Evolutionary conservation across 2,888 invertebrate species (phyloP), one percentile per base, ranked within the genome.

Genomic region (Apoda limacodes): DNA sequence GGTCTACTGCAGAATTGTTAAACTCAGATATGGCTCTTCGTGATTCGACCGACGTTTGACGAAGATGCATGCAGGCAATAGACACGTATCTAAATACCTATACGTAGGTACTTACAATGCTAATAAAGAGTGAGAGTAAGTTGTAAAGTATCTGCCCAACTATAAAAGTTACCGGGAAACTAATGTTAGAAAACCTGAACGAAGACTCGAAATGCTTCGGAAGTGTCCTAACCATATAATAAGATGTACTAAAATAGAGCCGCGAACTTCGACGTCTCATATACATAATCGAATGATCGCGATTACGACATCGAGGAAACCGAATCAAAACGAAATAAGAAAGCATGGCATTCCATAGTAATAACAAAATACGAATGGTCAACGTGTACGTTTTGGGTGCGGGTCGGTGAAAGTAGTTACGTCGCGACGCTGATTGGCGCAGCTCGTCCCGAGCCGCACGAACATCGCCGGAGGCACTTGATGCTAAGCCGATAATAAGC

Each of bases 321-420:
- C 45, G 48, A 61, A 57, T 58, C 61, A 55, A 68, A 63, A 59
- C 61, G 50, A 61, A 69, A 67, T 69, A 70, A 65, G 70, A 75
- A 72, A 75, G 71, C 67, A 64, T 62, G 50, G 59, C 67, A 70
- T 71, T 65, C 67, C 65, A 55, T 60, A 66, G 60, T 65, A 68
- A 69, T 72, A 72, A 71, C 60, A 69, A 61, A 67, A 44, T 45
- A 37, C 38, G 34, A 30, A 39, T 39, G 34, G 33, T 34, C n/a
- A n/a, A n/a, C n/a, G n/a, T n/a, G n/a, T n/a, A n/a, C 39, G 29
- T 33, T 34, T 31, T 34, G 41, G 46, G 51, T 58, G 56, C 51
- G 55, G 55, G 52, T 35, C 46, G 58, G 74, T 68, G 75, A 75
- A 75, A 75, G 75, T 63, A 48, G 57, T 75, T 74, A 48, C 67